Evolutionary conservation across 2,888 invertebrate genomes (phyloP).

Genomic region (Lumbricus terrestris): DNA sequence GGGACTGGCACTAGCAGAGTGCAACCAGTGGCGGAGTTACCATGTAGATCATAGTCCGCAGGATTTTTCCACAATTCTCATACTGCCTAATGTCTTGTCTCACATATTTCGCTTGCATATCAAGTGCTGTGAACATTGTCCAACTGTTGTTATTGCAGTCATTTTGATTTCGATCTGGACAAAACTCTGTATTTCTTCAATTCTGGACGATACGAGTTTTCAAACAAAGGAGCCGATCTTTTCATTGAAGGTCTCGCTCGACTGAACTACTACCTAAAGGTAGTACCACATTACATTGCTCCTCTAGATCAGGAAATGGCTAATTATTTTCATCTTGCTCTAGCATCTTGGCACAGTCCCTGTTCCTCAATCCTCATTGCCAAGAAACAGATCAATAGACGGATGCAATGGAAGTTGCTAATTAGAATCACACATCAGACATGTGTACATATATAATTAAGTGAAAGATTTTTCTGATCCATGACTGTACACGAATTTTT

Average conservation of each 20-base stretch:
- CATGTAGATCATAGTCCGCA: too few relatives aligned
- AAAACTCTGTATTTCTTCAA: constrained; percentile 98
- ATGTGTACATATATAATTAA: too few relatives aligned
- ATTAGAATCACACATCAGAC: too few relatives aligned
- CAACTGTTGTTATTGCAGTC: constrained; percentile 65
- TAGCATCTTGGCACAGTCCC: not conserved
- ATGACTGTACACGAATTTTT: not conserved
- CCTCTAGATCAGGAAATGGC: not conserved
- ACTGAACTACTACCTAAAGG: constrained; percentile 90
- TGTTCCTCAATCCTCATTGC: not conserved
- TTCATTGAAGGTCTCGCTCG: constrained; percentile 95
- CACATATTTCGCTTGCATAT: not conserved
- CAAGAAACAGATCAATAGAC: not conserved
- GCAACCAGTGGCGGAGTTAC: too few relatives aligned
- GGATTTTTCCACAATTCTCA: too few relatives aligned
- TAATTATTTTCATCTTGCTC: not conserved
- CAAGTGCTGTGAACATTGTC: too few relatives aligned
- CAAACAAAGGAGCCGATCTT: constrained; percentile 97
- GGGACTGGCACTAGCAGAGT: too few relatives aligned
- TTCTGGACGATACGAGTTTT: constrained; percentile 97
- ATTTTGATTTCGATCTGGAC: constrained; percentile 96
- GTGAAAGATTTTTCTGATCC: not conserved
- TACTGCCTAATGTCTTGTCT: too few relatives aligned
- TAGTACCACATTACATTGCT: constrained; percentile 67
- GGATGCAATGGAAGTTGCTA: too few relatives aligned